phyloP scores from a whole-genome alignment of 1,140 invertebrate genomes.

The Drosophila pachea region DNA sequence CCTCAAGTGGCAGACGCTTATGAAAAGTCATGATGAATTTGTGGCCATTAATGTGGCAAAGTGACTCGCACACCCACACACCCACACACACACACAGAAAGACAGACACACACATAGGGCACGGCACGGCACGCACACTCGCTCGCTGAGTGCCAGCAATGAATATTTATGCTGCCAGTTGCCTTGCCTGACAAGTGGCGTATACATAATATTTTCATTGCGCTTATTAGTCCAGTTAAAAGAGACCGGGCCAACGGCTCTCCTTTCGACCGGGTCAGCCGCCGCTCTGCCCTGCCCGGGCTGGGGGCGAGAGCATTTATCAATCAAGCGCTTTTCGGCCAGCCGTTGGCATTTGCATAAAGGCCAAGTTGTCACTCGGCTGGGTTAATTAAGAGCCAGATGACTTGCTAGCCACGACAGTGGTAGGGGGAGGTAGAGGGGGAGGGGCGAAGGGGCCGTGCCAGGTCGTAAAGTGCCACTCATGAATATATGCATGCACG shows the following conservation, averaged over 20 bases:
- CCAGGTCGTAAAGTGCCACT: slow-evolving; percentile 34
- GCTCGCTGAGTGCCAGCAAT: slow-evolving; percentile 48
- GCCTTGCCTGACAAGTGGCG: slow-evolving; percentile 50
- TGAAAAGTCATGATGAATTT: slow-evolving; percentile 76
- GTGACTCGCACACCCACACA: slow-evolving; percentile 42
- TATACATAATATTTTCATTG: slow-evolving; percentile 71
- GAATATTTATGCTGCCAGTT: slow-evolving; percentile 69
- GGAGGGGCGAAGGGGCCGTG: neutral
- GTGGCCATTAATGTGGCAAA: slow-evolving; percentile 73
- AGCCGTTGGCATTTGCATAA: slow-evolving; percentile 30
- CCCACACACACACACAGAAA: slow-evolving; percentile 15
- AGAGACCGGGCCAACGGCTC: neutral
- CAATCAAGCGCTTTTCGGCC: slow-evolving; percentile 35
- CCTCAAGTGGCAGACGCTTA: slow-evolving; percentile 68
- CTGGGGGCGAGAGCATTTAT: slow-evolving; percentile 49
- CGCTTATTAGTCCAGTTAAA: slow-evolving; percentile 40
- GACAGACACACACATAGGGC: slow-evolving; percentile 16
- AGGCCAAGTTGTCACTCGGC: slow-evolving; percentile 7
- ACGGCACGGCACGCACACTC: slow-evolving; percentile 14
- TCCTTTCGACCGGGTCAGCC: slow-evolving; percentile 18
- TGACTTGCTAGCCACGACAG: neutral
- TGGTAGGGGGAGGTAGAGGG: neutral
- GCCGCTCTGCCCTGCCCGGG: no score
- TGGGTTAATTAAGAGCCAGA: slow-evolving; percentile 57
- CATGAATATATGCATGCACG: slow-evolving; percentile 27